Conservation (phyloP, 2,888 invertebrate species). For the Subacronicta megacephala region DNA sequence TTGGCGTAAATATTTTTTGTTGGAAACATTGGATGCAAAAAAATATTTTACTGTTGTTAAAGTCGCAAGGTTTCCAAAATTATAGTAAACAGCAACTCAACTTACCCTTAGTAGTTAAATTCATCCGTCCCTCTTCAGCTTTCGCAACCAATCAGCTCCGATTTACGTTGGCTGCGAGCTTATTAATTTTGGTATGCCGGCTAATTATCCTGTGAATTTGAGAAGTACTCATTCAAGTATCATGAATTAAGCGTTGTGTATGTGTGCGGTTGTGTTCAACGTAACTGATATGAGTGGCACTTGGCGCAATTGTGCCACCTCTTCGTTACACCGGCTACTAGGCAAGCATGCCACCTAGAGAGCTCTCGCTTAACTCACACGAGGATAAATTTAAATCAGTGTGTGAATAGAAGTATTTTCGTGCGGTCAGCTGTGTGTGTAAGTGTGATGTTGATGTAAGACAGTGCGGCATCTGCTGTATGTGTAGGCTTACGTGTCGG, state of each 20-base stretch:
- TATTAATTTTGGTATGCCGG: conserved; percentile 86
- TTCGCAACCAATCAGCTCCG: conserved; percentile 81
- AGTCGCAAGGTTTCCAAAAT: conserved; percentile 29
- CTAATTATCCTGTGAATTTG: conserved; percentile 87
- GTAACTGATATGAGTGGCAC: conserved; percentile 74
- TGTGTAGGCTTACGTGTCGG: conserved; percentile 61
- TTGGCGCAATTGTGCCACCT: conserved; percentile 74
- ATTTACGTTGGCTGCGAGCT: conserved; percentile 80
- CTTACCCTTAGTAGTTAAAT: conserved; percentile 88
- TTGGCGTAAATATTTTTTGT: too few relatives aligned
- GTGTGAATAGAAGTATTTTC: conserved; percentile 59
- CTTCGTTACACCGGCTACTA: conserved; percentile 83
- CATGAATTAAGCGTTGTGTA: conserved; percentile 76
- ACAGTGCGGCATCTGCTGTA: conserved; percentile 57
- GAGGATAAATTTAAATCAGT: conserved; percentile 55
- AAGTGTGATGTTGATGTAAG: conserved; percentile 55
- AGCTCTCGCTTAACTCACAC: conserved; percentile 68
- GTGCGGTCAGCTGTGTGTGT: conserved; percentile 41
- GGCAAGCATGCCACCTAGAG: conserved; percentile 68
- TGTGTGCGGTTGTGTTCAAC: conserved; percentile 70
- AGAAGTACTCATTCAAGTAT: conserved; percentile 82
- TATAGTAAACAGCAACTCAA: conserved; percentile 38
- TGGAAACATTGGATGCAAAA: too few relatives aligned
- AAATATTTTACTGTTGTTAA: background rate
- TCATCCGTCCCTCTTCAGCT: conserved; percentile 86